Base-by-base conservation (phyloP, 2,113 vertebrate species). In the Coptodon bakossiorum region DNA sequence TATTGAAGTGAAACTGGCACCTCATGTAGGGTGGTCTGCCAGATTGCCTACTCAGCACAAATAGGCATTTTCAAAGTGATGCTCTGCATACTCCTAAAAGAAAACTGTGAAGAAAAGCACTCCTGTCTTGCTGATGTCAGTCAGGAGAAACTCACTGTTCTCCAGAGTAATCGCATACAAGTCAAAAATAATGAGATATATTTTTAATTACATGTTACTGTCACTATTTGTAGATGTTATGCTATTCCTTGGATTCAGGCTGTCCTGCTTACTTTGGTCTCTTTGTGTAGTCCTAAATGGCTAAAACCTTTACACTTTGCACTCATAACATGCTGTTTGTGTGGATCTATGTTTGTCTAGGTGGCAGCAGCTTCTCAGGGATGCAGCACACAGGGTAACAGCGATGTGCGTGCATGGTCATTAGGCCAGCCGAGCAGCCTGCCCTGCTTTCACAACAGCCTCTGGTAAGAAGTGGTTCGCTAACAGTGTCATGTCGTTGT, bases 331-430 rank as follows among this genome's bases (percentile, higher is more conserved):
- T 31, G 8, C 14, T 76, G 56, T 71, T 54, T 78, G 50, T 61
- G 43, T 88, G 34, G 4, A 17, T 86, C 22, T n/a, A 16, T 86
- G 8, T 86, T 34, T 86, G 8, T 86, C 3, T 80, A 98, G 98
- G 97, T 98, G 78, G 95, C 96, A 68, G 95, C 97, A 71, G 96
- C 96, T 50, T 96, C 96, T 84, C 96, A 96, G 52, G 96, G 96
- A 53, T 96, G 96, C 88, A 97, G 96, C 84, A 96, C 96, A 14
- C 95, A 96, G 73, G 96, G 96, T 56, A 96, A 96, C 86, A 94
- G 94, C 2, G 84, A 95, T 50, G 82, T 38, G 0, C 84, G 91
- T 19, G 87, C n/a, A 45, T 90, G 93, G 82, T 94, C 96, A 7
- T 85, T 91, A 3, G 96, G 95, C 29, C 92, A 97, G 80, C 93